Percentiles rank a stretch among this genome's conserved stretches.
These are phyloP conservation scores for Omphaloscelis lunosa DNA, from an alignment of 2,888 invertebrate genomes.

Conservation along the genomic window DNA sequence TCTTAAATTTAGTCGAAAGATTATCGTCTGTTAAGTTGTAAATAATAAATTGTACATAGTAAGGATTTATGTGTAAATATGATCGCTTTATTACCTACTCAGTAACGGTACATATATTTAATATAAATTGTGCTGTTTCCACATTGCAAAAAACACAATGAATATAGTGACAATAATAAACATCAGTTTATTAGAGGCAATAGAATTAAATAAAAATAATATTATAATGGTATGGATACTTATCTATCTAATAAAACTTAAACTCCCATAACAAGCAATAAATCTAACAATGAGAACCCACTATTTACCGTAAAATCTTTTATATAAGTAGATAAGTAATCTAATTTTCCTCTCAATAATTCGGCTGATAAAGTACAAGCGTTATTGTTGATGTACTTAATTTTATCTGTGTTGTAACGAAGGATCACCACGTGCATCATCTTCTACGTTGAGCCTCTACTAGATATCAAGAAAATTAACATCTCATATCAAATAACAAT, in stretches of 20 bases:
- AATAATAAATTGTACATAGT: conserved; percentile 78
- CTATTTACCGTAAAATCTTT: conserved; percentile 4
- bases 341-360: conserved; percentile 12
- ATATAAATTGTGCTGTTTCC: conserved; percentile 42
- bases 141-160: conserved; percentile 71
- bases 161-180: conserved; percentile 87
- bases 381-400: conserved; percentile 61
- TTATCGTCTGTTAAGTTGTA: conserved; percentile 81
- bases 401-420: conserved; percentile 22
- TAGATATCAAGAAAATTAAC: background rate
- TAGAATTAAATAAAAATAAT: conserved; percentile 64
- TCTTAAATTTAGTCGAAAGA: conserved; percentile 86
- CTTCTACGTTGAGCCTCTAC: background rate
- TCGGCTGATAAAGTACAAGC: conserved; percentile 23
- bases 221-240: conserved; percentile 43
- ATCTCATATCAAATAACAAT: conserved; percentile 21
- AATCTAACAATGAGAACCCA: background rate
- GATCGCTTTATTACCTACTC: conserved; percentile 73
- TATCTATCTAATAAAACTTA: conserved; percentile 32
- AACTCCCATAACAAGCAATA: conserved; percentile 36
- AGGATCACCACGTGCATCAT: conserved; percentile 14
- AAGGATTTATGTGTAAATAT: conserved; percentile 83
- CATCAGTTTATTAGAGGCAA: conserved; percentile 81
- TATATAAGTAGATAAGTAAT: background rate
- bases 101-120: conserved; percentile 55